Conservation (phyloP, 37 sponge, comb jelly and placozoan genomes). For the Halichondria panicea region DNA sequence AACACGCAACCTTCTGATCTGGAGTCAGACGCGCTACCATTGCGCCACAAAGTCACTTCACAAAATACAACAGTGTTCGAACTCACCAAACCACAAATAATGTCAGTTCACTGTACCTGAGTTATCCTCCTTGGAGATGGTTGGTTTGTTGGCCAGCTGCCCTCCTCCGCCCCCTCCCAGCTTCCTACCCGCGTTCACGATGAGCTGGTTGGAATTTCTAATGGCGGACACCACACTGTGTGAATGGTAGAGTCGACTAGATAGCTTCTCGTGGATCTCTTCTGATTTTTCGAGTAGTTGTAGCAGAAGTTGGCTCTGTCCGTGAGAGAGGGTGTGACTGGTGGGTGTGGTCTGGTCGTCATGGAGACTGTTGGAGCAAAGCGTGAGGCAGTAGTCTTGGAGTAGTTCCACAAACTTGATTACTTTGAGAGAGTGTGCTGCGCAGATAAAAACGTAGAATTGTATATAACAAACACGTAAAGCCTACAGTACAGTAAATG, state of each 20-base stretch:
- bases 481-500: too few relatives aligned
- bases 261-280: neutral
- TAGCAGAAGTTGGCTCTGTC: neutral
- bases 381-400: slow-evolving; percentile 59
- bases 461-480: neutral
- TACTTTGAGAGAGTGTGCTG: too few relatives aligned
- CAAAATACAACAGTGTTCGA: too few relatives aligned
- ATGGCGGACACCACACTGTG: slow-evolving; percentile 65
- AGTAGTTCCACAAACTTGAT: slow-evolving; percentile 30
- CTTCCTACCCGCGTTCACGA: slow-evolving; percentile 8
- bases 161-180: slow-evolving; percentile 9
- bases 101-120: slow-evolving; percentile 34
- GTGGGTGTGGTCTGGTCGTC: neutral
- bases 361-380: slow-evolving; percentile 35
- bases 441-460: neutral
- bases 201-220: slow-evolving; percentile 45
- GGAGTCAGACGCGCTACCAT: too few relatives aligned
- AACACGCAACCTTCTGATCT: too few relatives aligned
- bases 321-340: neutral
- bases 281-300: neutral
- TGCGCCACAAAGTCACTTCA: too few relatives aligned
- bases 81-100: neutral
- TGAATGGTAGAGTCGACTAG: slow-evolving; percentile 46
- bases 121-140: slow-evolving; percentile 59
- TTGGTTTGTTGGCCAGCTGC: neutral